A percentile compares a stretch with the other conserved stretches of the same genome.
phyloP scores from a whole-genome alignment of 2,113 vertebrate species.

The Neogobius melanostomus region DNA sequence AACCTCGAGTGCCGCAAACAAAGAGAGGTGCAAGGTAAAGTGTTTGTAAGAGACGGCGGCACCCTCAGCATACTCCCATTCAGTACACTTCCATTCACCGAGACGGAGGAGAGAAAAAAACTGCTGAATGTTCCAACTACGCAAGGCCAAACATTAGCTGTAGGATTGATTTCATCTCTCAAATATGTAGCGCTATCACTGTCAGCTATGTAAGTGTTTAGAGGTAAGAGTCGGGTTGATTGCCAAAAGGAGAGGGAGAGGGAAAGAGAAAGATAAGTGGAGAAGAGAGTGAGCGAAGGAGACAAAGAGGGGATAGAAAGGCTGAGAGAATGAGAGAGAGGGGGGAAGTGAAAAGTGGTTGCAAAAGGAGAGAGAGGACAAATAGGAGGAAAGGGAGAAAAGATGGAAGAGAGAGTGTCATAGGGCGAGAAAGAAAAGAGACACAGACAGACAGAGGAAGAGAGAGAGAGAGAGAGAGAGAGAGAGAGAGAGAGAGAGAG shows the following conservation, averaged over 20 bases:
- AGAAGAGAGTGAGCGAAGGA: too few relatives aligned
- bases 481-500: background rate
- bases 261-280: conserved; percentile 48
- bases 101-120: conserved; percentile 25
- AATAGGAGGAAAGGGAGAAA: background rate
- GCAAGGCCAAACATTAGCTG: conserved; percentile 38
- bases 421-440: conserved; percentile 34
- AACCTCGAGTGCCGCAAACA: background rate
- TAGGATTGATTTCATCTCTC: conserved; percentile 28
- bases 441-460: background rate
- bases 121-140: background rate
- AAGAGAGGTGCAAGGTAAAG: conserved; percentile 41
- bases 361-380: conserved; percentile 11
- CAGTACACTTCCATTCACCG: background rate
- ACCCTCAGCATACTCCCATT: conserved; percentile 18
- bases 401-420: conserved; percentile 34
- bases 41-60: conserved; percentile 46
- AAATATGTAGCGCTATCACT: conserved; percentile 25
- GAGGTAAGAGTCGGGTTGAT: conserved; percentile 44
- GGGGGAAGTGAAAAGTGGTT: too few relatives aligned
- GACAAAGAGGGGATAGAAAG: too few relatives aligned
- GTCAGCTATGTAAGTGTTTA: conserved; percentile 34
- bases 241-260: conserved; percentile 32
- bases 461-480: background rate
- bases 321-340: conserved; percentile 47